Conservation (phyloP, 2,113 vertebrate genomes). For the Ailuropoda melanoleuca region DNA sequence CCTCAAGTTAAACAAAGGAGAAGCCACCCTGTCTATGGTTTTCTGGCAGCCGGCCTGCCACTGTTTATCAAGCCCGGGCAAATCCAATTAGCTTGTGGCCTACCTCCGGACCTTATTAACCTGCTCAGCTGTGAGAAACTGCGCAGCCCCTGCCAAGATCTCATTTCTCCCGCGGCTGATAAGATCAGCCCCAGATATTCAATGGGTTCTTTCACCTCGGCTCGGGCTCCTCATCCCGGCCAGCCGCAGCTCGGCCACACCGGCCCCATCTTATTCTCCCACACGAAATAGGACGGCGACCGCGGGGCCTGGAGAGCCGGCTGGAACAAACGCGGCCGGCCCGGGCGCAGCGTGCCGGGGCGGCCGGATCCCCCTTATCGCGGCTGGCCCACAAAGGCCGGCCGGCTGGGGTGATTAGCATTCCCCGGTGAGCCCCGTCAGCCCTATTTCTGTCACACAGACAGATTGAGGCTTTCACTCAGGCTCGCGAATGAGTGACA, state of each 20-base stretch:
- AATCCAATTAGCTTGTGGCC: conserved; percentile 99
- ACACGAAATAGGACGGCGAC: conserved; percentile 89
- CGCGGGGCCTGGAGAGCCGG: conserved; percentile 85
- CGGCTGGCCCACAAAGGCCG: conserved; percentile 96
- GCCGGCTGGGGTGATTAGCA: conserved; percentile 95
- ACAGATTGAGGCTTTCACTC: conserved; percentile 99
- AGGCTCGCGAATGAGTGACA: conserved; percentile 97
- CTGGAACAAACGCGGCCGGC: conserved; percentile 89
- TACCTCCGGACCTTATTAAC: conserved; percentile 96
- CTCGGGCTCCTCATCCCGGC: conserved; percentile 83
- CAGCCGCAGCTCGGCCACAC: conserved; percentile 84
- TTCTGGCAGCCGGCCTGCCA: conserved; percentile 87
- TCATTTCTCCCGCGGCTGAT: conserved; percentile 95
- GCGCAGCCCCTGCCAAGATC: conserved; percentile 96
- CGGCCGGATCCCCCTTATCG: conserved; percentile 97
- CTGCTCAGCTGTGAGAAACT: conserved; percentile 94
- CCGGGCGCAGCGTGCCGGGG: conserved; percentile 88
- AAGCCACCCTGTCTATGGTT: conserved; percentile 80
- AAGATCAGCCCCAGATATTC: conserved; percentile 96
- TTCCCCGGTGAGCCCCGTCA: conserved; percentile 93
- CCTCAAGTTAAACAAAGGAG: conserved; percentile 80
- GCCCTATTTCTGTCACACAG: conserved; percentile 97
- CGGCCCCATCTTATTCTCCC: conserved; percentile 86
- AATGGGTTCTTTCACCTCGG: conserved; percentile 90
- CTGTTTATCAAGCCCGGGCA: conserved; percentile 95